Evolutionary conservation across 1,140 invertebrate species (phyloP).

Genomic region (Frieseomelitta varia): DNA sequence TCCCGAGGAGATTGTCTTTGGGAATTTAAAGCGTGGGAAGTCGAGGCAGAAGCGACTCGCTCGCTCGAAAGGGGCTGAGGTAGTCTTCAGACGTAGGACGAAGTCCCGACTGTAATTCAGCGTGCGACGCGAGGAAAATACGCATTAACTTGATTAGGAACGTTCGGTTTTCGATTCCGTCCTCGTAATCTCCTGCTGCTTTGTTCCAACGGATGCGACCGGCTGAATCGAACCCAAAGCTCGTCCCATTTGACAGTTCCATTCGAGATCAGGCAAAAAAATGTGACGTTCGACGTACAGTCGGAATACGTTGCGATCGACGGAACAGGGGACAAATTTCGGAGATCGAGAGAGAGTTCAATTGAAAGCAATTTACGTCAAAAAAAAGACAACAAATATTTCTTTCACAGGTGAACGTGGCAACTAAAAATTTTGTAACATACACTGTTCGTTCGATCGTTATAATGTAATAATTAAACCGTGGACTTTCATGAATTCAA

Average conservation of each 20-base stretch:
- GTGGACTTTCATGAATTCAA: neutral
- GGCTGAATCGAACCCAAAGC: neutral
- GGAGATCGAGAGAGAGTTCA: neutral
- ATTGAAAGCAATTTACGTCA: neutral
- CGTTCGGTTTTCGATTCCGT: conserved; percentile 17
- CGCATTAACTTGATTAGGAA: conserved; percentile 39
- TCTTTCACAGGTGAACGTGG: neutral
- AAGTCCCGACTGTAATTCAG: neutral
- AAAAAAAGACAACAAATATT: no score
- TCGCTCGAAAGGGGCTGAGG: neutral
- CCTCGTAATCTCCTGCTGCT: conserved; percentile 7
- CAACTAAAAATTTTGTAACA: no score
- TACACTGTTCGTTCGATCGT: neutral
- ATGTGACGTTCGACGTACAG: neutral
- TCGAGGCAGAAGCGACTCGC: neutral
- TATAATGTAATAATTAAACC: neutral
- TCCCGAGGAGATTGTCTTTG: neutral
- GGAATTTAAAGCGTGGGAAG: conserved; percentile 1
- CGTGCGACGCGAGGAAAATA: conserved; percentile 27
- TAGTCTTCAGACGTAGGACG: neutral
- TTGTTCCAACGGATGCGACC: neutral
- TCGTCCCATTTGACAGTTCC: neutral
- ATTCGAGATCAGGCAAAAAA: neutral
- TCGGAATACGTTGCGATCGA: neutral
- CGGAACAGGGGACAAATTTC: neutral